These are phyloP conservation scores for Metaphire vulgaris DNA, from an alignment of 1,140 invertebrate genomes.

Conservation along the genomic window DNA sequence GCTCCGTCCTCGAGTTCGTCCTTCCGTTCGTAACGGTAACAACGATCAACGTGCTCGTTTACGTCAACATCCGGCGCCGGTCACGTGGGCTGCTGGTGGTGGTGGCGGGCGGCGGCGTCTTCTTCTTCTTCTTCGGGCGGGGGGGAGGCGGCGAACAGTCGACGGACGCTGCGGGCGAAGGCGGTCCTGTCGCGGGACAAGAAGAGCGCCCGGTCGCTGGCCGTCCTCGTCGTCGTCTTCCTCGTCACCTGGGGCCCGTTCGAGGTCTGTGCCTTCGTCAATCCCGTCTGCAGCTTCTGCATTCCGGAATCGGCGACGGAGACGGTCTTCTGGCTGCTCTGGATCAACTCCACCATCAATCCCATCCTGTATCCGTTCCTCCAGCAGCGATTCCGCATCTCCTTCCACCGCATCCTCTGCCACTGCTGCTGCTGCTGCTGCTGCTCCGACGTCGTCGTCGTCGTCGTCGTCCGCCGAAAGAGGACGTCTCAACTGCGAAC, in stretches of 20 bases:
- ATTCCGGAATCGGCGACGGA: slow-evolving; percentile 1
- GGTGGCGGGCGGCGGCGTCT: too few relatives aligned
- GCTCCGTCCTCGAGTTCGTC: slow-evolving; percentile 35
- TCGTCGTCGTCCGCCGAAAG: too few relatives aligned
- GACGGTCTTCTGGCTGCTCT: slow-evolving; percentile 18
- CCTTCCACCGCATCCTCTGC: slow-evolving; percentile 28
- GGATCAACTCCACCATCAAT: slow-evolving; percentile 24
- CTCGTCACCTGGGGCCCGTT: slow-evolving; percentile 28
- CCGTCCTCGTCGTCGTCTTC: slow-evolving; percentile 31
- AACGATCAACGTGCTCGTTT: slow-evolving; percentile 34
- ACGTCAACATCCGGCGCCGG: slow-evolving; percentile 33
- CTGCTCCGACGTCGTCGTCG: too few relatives aligned
- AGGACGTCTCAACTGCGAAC: too few relatives aligned
- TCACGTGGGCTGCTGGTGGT: slow-evolving; percentile 21
- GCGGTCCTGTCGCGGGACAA: background rate
- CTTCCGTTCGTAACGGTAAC: slow-evolving; percentile 33
- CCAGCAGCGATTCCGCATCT: slow-evolving; percentile 31
- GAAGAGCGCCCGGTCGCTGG: slow-evolving; percentile 26
- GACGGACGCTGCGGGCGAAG: background rate
- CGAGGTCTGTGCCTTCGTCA: too few relatives aligned
- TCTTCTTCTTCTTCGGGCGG: too few relatives aligned
- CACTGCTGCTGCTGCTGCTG: too few relatives aligned
- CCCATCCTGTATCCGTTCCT: too few relatives aligned
- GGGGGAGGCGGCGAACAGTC: background rate
- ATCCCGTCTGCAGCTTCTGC: slow-evolving; percentile 11